A percentile compares a stretch with the other conserved stretches of the same genome.
phyloP scores from a whole-genome alignment of 2,797 vertebrate genomes.

The Coregonus ussuriensis region DNA sequence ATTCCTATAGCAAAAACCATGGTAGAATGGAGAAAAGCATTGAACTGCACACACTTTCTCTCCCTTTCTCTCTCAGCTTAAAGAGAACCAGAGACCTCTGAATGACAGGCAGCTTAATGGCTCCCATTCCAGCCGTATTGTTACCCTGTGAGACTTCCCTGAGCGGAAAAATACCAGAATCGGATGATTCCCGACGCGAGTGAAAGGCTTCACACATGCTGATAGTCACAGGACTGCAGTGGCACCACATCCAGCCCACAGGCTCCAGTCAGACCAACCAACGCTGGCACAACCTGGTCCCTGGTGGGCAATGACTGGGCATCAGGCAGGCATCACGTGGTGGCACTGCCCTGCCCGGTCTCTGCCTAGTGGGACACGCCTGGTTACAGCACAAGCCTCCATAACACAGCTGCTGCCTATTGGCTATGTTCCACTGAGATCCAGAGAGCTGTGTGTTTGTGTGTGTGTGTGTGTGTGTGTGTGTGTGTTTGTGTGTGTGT shows the following conservation, averaged over 20 bases:
- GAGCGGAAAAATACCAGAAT: background rate
- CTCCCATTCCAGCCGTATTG: background rate
- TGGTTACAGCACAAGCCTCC: constrained; percentile 26
- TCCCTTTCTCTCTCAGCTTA: background rate
- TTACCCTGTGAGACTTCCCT: constrained; percentile 4
- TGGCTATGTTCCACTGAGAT: constrained; percentile 15
- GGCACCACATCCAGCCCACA: constrained; percentile 23
- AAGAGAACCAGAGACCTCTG: constrained; percentile 4
- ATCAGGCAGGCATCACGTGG: constrained; percentile 14
- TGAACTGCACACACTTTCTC: background rate
- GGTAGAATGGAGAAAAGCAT: too few relatives aligned
- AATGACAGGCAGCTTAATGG: background rate
- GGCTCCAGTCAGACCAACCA: constrained; percentile 10
- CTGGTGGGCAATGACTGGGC: constrained; percentile 11
- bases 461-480: background rate
- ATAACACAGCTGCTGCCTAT: constrained; percentile 58
- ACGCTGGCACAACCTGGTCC: too few relatives aligned
- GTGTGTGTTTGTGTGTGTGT: too few relatives aligned
- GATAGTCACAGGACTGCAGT: background rate
- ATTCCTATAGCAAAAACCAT: too few relatives aligned
- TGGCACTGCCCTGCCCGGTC: background rate
- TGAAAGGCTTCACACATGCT: constrained; percentile 25
- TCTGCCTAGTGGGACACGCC: constrained; percentile 24
- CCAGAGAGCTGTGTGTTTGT: background rate
- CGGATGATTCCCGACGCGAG: background rate